Evolutionary conservation across 2,888 invertebrate genomes (phyloP), one percentile per base, ranked within the genome.

Genomic region (Sminthurides aquaticus): DNA sequence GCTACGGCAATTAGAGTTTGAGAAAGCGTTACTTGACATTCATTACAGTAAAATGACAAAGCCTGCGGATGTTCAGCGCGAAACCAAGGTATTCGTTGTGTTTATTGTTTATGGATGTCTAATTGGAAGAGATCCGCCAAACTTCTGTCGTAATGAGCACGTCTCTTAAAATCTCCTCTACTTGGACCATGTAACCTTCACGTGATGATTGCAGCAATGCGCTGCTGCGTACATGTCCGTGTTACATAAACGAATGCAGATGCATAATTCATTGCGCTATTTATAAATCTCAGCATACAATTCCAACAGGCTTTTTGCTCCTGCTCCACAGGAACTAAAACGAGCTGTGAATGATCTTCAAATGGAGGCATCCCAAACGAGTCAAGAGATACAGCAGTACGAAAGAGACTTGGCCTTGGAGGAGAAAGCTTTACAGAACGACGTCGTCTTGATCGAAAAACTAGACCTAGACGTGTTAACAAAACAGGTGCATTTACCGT

Each of bases 1-100:
- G 49, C 22, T 71, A n/a, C 72, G 72, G 29, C 73, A 73, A 57
- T 48, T 72, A 26, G 71, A 73, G 34, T 73, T 72, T 56, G 73
- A 73, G 43, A 68, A 69, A 29, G 69, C 71, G 15, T 57, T 73
- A 1, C 57, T 73, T 28, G 67, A 63, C 48, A 59, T 71, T 15
- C 71, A 73, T 59, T 71, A 73, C 34, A 63, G 67, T 24, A 64
- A 65, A 54, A 71, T 72, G 71, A 65, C 69, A 29, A 73, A 73
- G 49, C 73, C 73, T 2, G 57, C 66, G 48, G 73, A 73, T 57
- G 49, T 73, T 1, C 65, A 65, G 15, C 69, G 67, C 55, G 71
- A 73, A 65, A 69, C 71, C 29, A 69, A 69, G 54, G 73, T 70
- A 62, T 43, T 29, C 3, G 59, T 3, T 18, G 2, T 28, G n/a